phyloP scores from a whole-genome alignment of 2,888 invertebrate species.

The Temnothorax rugatulus region DNA sequence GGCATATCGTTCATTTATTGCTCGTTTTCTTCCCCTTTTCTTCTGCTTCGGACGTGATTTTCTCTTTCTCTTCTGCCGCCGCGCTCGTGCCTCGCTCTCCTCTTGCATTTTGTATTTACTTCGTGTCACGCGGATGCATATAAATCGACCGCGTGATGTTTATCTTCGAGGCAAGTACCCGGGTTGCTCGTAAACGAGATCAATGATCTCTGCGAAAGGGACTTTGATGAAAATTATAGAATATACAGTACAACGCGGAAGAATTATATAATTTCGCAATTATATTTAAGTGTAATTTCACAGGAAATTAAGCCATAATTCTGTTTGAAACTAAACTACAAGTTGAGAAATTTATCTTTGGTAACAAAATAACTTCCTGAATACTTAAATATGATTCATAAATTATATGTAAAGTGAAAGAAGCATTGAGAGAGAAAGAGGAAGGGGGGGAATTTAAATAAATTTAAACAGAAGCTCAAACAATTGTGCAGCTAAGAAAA shows the following conservation, averaged over 20 bases:
- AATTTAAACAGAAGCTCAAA: neutral
- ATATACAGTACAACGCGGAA: neutral
- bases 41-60: conserved; percentile 36
- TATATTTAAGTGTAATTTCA: neutral
- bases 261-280: neutral
- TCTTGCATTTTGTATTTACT: conserved; percentile 49
- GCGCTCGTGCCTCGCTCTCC: conserved; percentile 29
- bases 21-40: conserved; percentile 56
- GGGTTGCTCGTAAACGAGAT: neutral
- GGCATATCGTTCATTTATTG: conserved; percentile 68
- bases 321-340: neutral
- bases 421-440: neutral
- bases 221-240: neutral
- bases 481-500: neutral
- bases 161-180: neutral
- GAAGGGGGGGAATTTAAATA: neutral
- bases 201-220: conserved; percentile 7
- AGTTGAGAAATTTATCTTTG: neutral
- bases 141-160: conserved; percentile 25
- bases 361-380: neutral
- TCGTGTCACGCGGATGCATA: conserved; percentile 18
- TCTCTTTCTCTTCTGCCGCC: conserved; percentile 51
- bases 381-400: neutral
- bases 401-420: neutral
- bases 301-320: neutral